Percentiles rank a stretch among this genome's conserved stretches.
Conservation (phyloP, 2,797 vertebrate genomes). For the Mycteria americana region DNA sequence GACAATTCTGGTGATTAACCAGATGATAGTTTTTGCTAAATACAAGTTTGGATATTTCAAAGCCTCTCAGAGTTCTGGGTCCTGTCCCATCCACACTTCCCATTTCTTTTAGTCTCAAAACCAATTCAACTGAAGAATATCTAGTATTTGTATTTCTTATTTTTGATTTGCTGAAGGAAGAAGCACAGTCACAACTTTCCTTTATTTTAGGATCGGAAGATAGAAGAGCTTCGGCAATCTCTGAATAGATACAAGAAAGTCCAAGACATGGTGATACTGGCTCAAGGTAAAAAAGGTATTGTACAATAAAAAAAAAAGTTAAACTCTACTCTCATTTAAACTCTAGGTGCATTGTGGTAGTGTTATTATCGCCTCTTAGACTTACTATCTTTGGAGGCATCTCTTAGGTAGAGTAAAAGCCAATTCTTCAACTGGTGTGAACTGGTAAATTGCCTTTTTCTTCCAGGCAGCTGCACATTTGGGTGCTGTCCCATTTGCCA, state of each 20-base stretch:
- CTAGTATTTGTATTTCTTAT: background rate
- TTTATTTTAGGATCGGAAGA: slow-evolving; percentile 88
- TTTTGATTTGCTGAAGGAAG: background rate
- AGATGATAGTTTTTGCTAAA: background rate
- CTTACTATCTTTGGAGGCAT: background rate
- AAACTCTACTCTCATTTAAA: background rate
- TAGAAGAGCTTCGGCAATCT: slow-evolving; percentile 93
- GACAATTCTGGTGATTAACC: background rate
- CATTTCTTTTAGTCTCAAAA: background rate
- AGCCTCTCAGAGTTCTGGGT: background rate
- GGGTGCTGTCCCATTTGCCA: background rate
- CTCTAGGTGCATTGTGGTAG: background rate
- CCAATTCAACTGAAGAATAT: background rate
- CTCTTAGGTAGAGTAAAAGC: background rate
- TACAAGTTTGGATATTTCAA: background rate
- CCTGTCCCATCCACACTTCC: background rate
- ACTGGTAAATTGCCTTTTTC: background rate
- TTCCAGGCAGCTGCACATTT: background rate
- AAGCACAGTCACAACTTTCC: background rate
- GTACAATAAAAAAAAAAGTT: background rate
- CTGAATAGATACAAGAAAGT: slow-evolving; percentile 92
- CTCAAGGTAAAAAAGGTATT: slow-evolving; percentile 89
- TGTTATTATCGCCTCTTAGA: background rate
- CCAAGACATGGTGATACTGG: slow-evolving; percentile 89
- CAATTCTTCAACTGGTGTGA: background rate